Conservation (phyloP, 2,113 vertebrate genomes). For the Alligator sinensis region DNA sequence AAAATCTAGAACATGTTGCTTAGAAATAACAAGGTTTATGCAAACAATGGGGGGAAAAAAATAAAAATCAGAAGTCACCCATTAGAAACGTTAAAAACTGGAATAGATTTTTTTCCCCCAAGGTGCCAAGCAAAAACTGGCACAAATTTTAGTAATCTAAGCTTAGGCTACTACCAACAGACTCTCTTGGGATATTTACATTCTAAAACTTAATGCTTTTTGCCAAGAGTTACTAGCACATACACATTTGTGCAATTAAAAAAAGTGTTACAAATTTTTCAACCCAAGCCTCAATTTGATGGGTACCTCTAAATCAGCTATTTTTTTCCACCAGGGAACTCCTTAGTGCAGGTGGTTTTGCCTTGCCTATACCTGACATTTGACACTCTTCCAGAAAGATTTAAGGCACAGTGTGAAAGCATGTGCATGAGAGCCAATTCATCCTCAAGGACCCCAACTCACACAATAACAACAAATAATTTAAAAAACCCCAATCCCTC, state of each 20-base stretch:
- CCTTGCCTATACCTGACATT: slow-evolving; percentile 56
- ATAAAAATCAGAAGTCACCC: not conserved
- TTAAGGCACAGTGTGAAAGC: slow-evolving; percentile 70
- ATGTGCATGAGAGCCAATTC: slow-evolving; percentile 44
- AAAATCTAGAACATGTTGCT: not conserved
- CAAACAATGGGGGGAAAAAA: not conserved
- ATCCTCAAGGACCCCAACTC: not conserved
- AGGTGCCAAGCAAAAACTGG: not conserved
- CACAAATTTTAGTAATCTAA: not conserved
- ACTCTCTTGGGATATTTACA: not conserved
- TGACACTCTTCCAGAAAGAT: slow-evolving; percentile 52
- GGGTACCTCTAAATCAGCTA: slow-evolving; percentile 60
- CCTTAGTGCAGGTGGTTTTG: slow-evolving; percentile 43
- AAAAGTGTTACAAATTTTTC: slow-evolving; percentile 14
- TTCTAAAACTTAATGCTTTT: not conserved
- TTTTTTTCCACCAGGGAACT: slow-evolving; percentile 59
- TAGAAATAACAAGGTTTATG: not conserved
- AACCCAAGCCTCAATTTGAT: slow-evolving; percentile 48
- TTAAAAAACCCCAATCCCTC: not conserved
- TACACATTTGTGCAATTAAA: slow-evolving; percentile 1
- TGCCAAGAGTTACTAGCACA: not conserved
- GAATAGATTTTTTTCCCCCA: not conserved
- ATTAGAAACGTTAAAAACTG: not conserved
- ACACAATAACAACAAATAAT: not conserved
- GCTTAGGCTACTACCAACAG: not conserved